Percentiles rank a stretch among this genome's conserved stretches.
Conservation (phyloP, 2,888 invertebrate genomes). For the Hydropsyche betteni region DNA sequence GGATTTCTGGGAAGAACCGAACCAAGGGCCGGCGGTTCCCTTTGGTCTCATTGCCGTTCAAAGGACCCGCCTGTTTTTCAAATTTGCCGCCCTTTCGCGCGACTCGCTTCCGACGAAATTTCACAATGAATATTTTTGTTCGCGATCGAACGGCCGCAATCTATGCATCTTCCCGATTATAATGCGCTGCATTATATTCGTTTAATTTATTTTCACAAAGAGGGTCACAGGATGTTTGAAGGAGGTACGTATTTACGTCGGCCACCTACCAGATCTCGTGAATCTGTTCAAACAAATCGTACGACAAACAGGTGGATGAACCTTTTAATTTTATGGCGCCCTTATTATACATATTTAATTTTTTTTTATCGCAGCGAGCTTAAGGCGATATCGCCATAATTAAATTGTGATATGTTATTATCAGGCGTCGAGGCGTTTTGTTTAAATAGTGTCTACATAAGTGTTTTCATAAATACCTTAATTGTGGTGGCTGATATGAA, state of each 20-base stretch:
- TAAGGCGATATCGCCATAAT: constrained; percentile 29
- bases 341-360: constrained; percentile 43
- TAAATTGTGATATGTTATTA: constrained; percentile 25
- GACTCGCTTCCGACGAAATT: constrained; percentile 24
- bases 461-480: constrained; percentile 8
- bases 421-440: constrained; percentile 9
- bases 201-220: no score
- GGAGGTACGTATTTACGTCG: neutral
- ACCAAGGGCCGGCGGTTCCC: constrained; percentile 34
- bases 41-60: constrained; percentile 20
- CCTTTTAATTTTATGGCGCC: constrained; percentile 31
- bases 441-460: neutral
- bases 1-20: constrained; percentile 34
- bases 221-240: no score
- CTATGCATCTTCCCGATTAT: neutral
- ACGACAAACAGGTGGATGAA: constrained; percentile 39
- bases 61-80: constrained; percentile 28
- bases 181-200: neutral
- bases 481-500: constrained; percentile 25
- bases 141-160: constrained; percentile 4
- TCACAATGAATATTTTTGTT: constrained; percentile 24
- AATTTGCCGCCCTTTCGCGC: constrained; percentile 28
- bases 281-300: no score
- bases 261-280: constrained; percentile 9
- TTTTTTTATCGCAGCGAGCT: constrained; percentile 38